Conservation (phyloP, 2,113 vertebrate species). For the Scomber colias region DNA sequence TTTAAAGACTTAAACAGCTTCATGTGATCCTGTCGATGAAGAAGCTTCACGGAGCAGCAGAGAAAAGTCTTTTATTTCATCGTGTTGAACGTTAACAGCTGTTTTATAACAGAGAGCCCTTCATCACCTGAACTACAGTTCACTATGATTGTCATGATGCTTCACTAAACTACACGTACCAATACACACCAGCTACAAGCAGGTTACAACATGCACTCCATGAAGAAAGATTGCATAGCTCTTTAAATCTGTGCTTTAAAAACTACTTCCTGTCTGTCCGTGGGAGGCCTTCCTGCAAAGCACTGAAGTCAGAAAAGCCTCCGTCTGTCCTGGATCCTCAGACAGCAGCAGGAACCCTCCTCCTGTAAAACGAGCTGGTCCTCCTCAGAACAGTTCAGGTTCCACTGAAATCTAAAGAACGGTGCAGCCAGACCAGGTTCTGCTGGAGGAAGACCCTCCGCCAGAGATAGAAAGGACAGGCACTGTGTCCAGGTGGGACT, state of each 20-base stretch:
- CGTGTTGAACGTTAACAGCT: constrained; percentile 55
- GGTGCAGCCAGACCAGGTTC: constrained; percentile 53
- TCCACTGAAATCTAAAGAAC: constrained; percentile 27
- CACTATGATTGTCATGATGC: constrained; percentile 89
- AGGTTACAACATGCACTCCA: constrained; percentile 81
- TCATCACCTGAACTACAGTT: constrained; percentile 86
- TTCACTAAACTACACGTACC: constrained; percentile 71
- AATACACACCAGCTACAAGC: constrained; percentile 64
- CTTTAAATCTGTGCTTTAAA: constrained; percentile 82
- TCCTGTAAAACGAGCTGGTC: constrained; percentile 34
- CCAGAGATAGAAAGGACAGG: constrained; percentile 65
- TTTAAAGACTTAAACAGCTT: too few species aligned
- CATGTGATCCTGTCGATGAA: background rate
- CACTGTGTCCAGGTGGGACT: constrained; percentile 68
- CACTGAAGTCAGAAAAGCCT: constrained; percentile 63
- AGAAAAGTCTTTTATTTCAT: constrained; percentile 76
- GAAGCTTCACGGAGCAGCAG: constrained; percentile 59
- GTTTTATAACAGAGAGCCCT: constrained; percentile 84
- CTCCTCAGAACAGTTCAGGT: background rate
- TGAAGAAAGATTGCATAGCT: constrained; percentile 89
- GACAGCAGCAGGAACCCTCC: background rate
- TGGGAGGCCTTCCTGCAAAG: constrained; percentile 49
- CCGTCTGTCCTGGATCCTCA: constrained; percentile 11
- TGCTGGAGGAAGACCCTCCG: constrained; percentile 32
- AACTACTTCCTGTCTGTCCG: background rate